Evolutionary conservation across 2,888 invertebrate species (phyloP).

Genomic region (Dynastes hyllus): DNA sequence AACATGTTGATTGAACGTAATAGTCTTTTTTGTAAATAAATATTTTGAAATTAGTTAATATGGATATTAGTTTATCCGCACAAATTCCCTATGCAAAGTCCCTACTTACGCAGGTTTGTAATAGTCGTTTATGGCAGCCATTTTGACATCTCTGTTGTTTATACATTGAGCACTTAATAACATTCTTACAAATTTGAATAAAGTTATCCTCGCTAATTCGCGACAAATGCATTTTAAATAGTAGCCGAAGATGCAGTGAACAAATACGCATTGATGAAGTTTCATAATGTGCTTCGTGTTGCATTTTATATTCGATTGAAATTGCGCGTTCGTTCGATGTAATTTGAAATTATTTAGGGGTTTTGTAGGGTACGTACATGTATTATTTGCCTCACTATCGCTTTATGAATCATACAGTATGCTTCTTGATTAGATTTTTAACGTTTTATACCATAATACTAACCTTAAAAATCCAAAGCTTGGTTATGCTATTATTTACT

Average conservation of each 20-base stretch:
- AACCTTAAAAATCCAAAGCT: constrained; percentile 22
- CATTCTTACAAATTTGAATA: constrained; percentile 39
- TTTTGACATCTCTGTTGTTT: constrained; percentile 54
- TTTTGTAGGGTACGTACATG: constrained; percentile 51
- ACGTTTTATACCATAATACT: not conserved
- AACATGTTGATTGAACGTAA: not conserved
- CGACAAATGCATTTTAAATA: constrained; percentile 47
- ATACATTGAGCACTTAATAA: constrained; percentile 47
- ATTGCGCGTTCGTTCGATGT: constrained; percentile 51
- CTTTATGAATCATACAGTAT: not conserved
- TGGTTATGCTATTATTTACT: constrained; percentile 43
- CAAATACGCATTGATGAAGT: constrained; percentile 33
- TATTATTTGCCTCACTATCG: constrained; percentile 9
- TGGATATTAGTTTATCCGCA: not conserved
- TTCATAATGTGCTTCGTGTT: constrained; percentile 43
- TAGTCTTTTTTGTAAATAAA: not conserved
- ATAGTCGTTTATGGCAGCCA: constrained; percentile 52
- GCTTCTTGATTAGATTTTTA: not conserved
- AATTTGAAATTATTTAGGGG: constrained; percentile 51
- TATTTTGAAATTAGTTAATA: not conserved
- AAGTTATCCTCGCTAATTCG: constrained; percentile 21
- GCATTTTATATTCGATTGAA: constrained; percentile 51
- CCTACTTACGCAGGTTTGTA: constrained; percentile 50
- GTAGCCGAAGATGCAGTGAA: constrained; percentile 23
- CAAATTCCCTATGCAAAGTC: constrained; percentile 30